A percentile compares a stretch with the other conserved stretches of the same genome.
phyloP scores from a whole-genome alignment of 1,140 invertebrate genomes.

The Macrotrachela quadricornifera region DNA sequence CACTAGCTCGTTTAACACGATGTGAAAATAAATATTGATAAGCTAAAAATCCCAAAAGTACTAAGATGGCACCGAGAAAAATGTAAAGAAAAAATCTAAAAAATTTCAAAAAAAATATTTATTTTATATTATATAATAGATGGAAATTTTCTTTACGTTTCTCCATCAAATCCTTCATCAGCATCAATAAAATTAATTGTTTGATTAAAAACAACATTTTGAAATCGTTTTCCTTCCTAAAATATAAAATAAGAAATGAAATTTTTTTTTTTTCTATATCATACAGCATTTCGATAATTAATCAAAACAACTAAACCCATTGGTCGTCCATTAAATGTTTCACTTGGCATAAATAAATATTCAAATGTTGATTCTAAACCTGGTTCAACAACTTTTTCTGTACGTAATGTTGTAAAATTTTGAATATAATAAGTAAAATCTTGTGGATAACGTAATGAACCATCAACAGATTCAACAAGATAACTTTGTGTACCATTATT shows the following conservation, averaged over 20 bases:
- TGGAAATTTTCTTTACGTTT: constrained; percentile 52
- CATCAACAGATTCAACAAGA: constrained; percentile 70
- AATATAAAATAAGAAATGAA: background rate
- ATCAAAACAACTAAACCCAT: constrained; percentile 82
- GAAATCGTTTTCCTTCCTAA: constrained; percentile 45
- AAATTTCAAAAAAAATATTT: background rate
- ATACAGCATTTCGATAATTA: constrained; percentile 58
- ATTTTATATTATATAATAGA: background rate
- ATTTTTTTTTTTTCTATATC: constrained; percentile 2
- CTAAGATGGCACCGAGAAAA: constrained; percentile 63
- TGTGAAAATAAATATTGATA: constrained; percentile 48
- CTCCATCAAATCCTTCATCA: constrained; percentile 84
- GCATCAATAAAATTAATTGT: constrained; percentile 85
- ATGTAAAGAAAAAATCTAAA: constrained; percentile 67
- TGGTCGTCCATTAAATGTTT: constrained; percentile 75
- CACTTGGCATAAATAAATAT: constrained; percentile 81
- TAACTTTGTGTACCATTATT: constrained; percentile 78
- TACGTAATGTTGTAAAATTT: constrained; percentile 78
- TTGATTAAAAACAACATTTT: constrained; percentile 89
- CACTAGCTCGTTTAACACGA: background rate
- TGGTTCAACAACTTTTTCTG: constrained; percentile 65
- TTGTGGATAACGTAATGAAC: constrained; percentile 91
- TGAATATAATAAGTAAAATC: constrained; percentile 95
- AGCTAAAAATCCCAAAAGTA: constrained; percentile 62
- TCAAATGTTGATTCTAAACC: constrained; percentile 75